Evolutionary conservation across 2,888 invertebrate genomes (phyloP).

Genomic region (Cephus runcator): DNA sequence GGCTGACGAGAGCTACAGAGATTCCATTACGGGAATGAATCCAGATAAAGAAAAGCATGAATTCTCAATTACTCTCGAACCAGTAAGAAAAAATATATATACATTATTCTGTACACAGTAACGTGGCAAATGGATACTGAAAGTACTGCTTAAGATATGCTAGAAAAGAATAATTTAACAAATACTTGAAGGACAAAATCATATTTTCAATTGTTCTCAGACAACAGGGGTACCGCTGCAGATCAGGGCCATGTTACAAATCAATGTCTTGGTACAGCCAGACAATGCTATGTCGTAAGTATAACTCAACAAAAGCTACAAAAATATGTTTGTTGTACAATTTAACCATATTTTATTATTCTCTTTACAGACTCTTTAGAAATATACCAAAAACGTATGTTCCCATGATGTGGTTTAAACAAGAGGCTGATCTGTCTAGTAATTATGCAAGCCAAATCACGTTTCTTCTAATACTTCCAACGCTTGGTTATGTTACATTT

Average conservation of each 20-base stretch:
- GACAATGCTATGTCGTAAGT: slow-evolving; percentile 70
- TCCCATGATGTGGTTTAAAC: slow-evolving; percentile 83
- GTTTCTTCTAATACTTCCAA: slow-evolving; percentile 68
- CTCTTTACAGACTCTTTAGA: slow-evolving; percentile 69
- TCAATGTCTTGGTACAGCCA: slow-evolving; percentile 74
- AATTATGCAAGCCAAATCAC: slow-evolving; percentile 70
- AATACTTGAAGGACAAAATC: slow-evolving; percentile 1
- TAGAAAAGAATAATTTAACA: slow-evolving; percentile 4
- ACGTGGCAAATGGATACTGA: neutral
- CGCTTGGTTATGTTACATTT: slow-evolving; percentile 69
- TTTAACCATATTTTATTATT: slow-evolving; percentile 7
- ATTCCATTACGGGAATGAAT: slow-evolving; percentile 74
- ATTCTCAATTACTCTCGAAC: slow-evolving; percentile 77
- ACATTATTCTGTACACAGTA: neutral
- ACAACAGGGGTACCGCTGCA: slow-evolving; percentile 81
- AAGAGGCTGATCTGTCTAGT: slow-evolving; percentile 71
- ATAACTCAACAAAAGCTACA: neutral
- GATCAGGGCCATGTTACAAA: slow-evolving; percentile 80
- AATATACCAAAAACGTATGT: slow-evolving; percentile 70
- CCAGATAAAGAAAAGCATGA: slow-evolving; percentile 75
- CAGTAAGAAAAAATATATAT: slow-evolving; percentile 62
- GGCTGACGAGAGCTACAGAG: slow-evolving; percentile 74
- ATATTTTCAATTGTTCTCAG: slow-evolving; percentile 44
- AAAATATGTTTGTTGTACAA: neutral
- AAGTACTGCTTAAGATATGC: neutral